Conservation (phyloP, 2,797 vertebrate species). For the Gallinago stenura region DNA sequence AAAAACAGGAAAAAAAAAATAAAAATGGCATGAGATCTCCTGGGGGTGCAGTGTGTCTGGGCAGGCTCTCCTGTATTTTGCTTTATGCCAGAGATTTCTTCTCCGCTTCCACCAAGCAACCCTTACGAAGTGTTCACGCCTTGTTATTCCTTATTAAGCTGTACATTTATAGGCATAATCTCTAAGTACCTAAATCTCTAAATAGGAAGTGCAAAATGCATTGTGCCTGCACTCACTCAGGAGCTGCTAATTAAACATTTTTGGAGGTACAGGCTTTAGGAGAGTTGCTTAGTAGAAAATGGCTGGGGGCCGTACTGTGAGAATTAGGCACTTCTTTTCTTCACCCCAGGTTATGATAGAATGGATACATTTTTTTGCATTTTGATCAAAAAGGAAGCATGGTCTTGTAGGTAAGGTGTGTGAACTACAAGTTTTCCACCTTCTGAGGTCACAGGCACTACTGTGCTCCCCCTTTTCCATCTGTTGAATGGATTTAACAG, state of each 20-base stretch:
- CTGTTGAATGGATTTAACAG: neutral
- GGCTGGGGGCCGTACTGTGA: neutral
- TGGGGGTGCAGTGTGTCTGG: neutral
- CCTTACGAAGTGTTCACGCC: neutral
- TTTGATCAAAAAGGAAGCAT: neutral
- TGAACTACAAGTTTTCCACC: neutral
- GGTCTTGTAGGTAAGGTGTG: neutral
- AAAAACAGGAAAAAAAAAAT: neutral
- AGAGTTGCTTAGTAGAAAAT: neutral
- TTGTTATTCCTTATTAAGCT: neutral
- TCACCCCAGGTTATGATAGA: neutral
- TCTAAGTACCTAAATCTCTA: neutral
- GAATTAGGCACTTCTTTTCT: neutral
- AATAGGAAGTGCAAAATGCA: neutral
- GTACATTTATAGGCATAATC: neutral
- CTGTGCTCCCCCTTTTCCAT: neutral
- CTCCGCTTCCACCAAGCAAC: neutral
- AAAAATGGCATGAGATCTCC: neutral
- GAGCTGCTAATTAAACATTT: neutral
- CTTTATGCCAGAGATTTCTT: neutral
- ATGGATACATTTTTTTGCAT: neutral
- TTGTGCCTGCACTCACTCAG: neutral
- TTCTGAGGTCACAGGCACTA: neutral
- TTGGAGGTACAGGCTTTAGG: neutral
- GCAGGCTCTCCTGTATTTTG: neutral